These are phyloP conservation scores for Pararge aegeria DNA, from an alignment of 1,140 invertebrate species.

Conservation along the genomic window DNA sequence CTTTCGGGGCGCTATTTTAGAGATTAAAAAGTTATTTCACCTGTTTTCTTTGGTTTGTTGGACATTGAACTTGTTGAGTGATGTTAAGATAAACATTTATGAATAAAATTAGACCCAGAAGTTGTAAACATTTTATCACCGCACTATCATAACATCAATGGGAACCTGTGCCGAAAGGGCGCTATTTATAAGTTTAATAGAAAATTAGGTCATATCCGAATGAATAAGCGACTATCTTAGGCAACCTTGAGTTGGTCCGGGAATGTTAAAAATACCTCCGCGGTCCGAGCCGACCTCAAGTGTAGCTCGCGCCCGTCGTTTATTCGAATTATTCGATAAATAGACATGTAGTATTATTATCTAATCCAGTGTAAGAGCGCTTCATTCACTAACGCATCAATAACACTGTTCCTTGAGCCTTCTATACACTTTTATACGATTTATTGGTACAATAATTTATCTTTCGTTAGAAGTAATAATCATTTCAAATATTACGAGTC, in stretches of 20 bases:
- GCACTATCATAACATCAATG: slow-evolving; percentile 14
- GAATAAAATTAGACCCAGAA: neutral
- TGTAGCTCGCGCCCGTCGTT: slow-evolving; percentile 41
- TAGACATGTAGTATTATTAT: slow-evolving; percentile 41
- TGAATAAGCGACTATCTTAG: slow-evolving; percentile 72
- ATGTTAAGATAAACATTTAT: slow-evolving; percentile 1
- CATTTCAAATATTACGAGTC: too few species aligned
- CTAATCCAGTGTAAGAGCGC: slow-evolving; percentile 30
- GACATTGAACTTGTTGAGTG: slow-evolving; percentile 11
- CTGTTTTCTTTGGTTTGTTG: too few species aligned
- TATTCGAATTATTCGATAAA: slow-evolving; percentile 54
- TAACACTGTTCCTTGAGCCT: slow-evolving; percentile 8
- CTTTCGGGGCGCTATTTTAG: neutral
- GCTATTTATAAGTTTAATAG: slow-evolving; percentile 55
- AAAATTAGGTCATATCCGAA: slow-evolving; percentile 76
- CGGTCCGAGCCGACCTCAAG: slow-evolving; percentile 48
- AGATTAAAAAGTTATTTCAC: too few species aligned
- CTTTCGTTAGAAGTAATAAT: too few species aligned
- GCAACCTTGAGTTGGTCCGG: slow-evolving; percentile 75
- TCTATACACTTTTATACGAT: neutral
- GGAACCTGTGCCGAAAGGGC: slow-evolving; percentile 16
- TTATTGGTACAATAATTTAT: neutral
- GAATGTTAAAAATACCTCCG: slow-evolving; percentile 77
- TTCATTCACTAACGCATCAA: slow-evolving; percentile 23
- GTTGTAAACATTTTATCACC: slow-evolving; percentile 13